Percentiles rank a stretch among this genome's conserved stretches.
These are phyloP conservation scores for Macquaria ambigua DNA, from an alignment of 2,113 vertebrate genomes.

Conservation along the genomic window DNA sequence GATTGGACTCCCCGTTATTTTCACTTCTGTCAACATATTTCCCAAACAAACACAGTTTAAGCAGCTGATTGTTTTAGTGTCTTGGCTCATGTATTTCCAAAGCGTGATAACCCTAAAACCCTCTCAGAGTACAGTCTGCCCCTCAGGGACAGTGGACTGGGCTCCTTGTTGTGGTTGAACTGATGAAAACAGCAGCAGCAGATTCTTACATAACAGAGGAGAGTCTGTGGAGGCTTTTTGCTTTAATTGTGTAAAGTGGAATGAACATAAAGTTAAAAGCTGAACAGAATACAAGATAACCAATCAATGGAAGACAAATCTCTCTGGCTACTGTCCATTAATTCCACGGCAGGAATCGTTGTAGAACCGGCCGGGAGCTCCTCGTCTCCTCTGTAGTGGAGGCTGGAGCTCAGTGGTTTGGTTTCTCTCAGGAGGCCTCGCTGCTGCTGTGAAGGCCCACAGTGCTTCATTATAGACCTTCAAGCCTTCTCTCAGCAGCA, in stretches of 20 bases:
- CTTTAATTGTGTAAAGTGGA: constrained; percentile 11
- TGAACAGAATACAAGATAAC: constrained; percentile 36
- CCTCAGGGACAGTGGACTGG: not conserved
- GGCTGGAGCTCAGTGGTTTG: constrained; percentile 31
- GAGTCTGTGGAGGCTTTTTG: not conserved
- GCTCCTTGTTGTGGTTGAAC: not conserved
- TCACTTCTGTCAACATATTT: no score
- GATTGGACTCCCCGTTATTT: no score
- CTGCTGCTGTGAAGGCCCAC: not conserved
- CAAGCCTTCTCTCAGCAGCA: not conserved
- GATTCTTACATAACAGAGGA: not conserved
- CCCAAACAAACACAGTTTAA: not conserved
- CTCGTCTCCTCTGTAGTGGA: constrained; percentile 1
- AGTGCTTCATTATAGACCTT: constrained; percentile 14
- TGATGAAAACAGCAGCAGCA: not conserved
- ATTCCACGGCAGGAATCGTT: constrained; percentile 17
- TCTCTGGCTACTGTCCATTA: constrained; percentile 38
- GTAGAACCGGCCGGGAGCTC: constrained; percentile 2
- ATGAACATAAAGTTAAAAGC: constrained; percentile 34
- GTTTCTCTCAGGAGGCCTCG: constrained; percentile 42
- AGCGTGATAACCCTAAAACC: not conserved
- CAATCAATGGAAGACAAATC: constrained; percentile 62
- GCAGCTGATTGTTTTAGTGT: not conserved
- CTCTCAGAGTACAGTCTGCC: not conserved
- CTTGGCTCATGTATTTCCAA: not conserved